Evolutionary conservation across 2,113 vertebrate genomes (phyloP), one percentile per base, ranked within the genome.

Genomic region (Chascanopsetta lugubris): DNA sequence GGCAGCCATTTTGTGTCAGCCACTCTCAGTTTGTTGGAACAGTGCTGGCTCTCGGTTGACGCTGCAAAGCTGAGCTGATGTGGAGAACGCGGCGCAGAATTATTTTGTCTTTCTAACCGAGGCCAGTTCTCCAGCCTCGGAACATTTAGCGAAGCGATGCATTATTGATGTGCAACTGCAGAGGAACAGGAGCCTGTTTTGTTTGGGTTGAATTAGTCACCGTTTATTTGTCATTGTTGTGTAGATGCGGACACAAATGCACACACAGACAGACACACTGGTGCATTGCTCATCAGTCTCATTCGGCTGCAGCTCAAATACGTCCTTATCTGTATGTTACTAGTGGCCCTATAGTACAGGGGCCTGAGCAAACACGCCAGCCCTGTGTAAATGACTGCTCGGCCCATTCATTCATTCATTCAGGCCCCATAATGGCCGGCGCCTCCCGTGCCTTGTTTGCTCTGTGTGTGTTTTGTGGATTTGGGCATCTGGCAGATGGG

Each of bases 1-100:
- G 54, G 84, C 84, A 76, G 85, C 83, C 86, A 90, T 86, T 88
- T 90, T 90, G 79, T 85, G 74, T 84, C 70, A 68, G 64, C 63
- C 77, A 27, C 57, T 51, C 25, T 69, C 49, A 59, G 69, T 57
- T n/a, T 71, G 58, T 55, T 38, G 9, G 46, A 66, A 62, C 58
- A 71, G 34, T n/a, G 68, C 40, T 58, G 42, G 22, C 30, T 70
- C 61, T 82, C 57, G 46, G 20, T 27, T 42, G 20, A 64, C 48
- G 34, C 0, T 45, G 38, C 40, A 53, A 61, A 43, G 56, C 50
- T 9, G 25, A 34, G 30, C 13, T 42, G 65, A 61, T 58, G 40
- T 38, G 30, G 58, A 47, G 73, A 73, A 47, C 27, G 43, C 0
- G 17, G 47, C 17, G 29, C 9, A 10, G 5, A 40, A 17, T 32